Base-by-base conservation (phyloP, 2,113 vertebrate genomes). In the Progne subis region DNA sequence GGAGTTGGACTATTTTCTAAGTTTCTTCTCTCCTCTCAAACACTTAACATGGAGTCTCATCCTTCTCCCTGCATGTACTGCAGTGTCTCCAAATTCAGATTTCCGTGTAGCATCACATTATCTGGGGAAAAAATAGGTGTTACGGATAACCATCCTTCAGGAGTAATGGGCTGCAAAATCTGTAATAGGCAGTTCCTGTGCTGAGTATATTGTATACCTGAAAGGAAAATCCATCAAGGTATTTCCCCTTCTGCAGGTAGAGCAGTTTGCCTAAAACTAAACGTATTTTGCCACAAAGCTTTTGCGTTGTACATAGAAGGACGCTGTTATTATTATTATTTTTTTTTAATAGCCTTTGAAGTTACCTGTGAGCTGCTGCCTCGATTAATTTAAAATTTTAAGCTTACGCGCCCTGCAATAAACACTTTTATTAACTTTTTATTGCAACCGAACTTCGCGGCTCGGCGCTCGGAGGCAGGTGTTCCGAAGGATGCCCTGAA, bases 341-440 rank as follows among this genome's bases (percentile, higher is more conserved):
- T 17, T 44, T 44, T 44, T 44, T 44, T 7, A 95, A 71, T n/a
- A 86, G 50, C 83, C 95, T 98, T 97, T 97, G 96, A 84, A 96
- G 93, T 92, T 91, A 41, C 87, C 86, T 80, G 8, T 80, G 56
- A 63, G 93, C 78, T 94, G 64, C 61, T 94, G 86, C 15, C 34
- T 84, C 46, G 89, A 98, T 96, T 96, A 97, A 96, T 86, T 96
- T 67, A 82, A 88, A 95, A 94, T 91, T 98, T 98, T 97, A 97
- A 39, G 53, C 93, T 94, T 97, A 94, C 93, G 90, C 95, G 67
- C 95, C 98, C 95, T 63, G 96, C 95, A 95, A 98, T 98, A 98
- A 98, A 98, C 85, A 14, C 74, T 82, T 67, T 74, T 92, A 98
- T 98, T 95, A 97, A 97, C 93, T 16, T 96, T 98, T 98, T 97